phyloP scores from a whole-genome alignment of 2,888 invertebrate species.

The Marronus borbonicus region DNA sequence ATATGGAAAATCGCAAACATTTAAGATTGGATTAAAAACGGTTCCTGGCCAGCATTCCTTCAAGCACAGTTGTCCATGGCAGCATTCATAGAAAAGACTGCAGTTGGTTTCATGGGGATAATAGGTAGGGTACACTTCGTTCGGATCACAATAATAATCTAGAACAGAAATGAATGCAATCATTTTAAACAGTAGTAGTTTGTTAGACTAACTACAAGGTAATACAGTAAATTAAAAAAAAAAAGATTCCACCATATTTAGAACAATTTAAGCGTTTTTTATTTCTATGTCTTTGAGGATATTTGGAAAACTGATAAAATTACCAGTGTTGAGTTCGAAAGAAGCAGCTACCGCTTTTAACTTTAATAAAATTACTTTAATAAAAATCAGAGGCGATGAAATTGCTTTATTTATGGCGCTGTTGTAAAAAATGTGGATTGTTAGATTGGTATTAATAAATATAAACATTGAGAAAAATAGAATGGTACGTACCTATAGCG shows the following conservation, averaged over 20 bases:
- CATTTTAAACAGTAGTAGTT: no score
- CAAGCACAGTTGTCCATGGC: constrained; percentile 39
- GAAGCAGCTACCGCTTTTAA: no score
- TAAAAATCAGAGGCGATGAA: no score
- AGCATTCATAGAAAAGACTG: constrained; percentile 52
- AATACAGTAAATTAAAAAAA: no score
- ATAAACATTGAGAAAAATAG: not conserved
- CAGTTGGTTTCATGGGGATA: constrained; percentile 50
- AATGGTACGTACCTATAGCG: not conserved
- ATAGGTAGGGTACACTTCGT: constrained; percentile 32
- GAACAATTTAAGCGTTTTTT: no score
- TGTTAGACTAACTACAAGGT: no score
- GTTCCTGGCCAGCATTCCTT: constrained; percentile 27
- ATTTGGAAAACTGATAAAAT: no score
- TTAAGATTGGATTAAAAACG: constrained; percentile 38
- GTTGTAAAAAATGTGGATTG: not conserved
- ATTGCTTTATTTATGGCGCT: no score
- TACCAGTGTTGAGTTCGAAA: no score
- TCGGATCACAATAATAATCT: constrained; percentile 29
- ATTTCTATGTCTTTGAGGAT: no score
- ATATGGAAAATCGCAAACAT: constrained; percentile 40
- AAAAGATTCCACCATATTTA: no score
- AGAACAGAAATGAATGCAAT: not conserved
- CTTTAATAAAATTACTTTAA: no score
- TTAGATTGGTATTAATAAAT: not conserved